These are phyloP conservation scores for Bufo bufo DNA, from an alignment of 2,113 vertebrate genomes.

Conservation along the genomic window DNA sequence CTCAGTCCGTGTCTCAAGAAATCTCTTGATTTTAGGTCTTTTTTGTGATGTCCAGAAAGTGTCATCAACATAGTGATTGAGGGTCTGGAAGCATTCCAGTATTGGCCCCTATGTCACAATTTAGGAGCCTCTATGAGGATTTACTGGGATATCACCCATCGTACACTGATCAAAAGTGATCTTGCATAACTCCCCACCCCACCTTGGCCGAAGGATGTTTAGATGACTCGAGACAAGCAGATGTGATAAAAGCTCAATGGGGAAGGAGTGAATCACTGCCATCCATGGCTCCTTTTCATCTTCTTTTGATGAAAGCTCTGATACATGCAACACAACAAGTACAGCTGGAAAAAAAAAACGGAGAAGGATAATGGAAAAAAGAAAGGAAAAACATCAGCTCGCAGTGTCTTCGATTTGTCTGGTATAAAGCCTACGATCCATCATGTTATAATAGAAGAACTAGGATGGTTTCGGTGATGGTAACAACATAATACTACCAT, in stretches of 20 bases:
- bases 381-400: neutral
- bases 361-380: neutral
- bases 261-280: conserved; percentile 33
- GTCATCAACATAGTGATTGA: neutral
- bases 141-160: conserved; percentile 22
- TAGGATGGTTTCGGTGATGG: neutral
- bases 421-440: neutral
- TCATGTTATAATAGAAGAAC: neutral
- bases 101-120: neutral
- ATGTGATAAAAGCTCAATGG: conserved; percentile 51
- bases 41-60: neutral
- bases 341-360: conserved; percentile 31
- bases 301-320: conserved; percentile 46
- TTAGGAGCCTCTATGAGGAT: too few relatives aligned
- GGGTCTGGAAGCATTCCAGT: neutral
- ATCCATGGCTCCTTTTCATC: conserved; percentile 37
- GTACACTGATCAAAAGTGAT: conserved; percentile 27
- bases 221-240: conserved; percentile 37
- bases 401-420: neutral
- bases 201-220: conserved; percentile 45
- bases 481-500: neutral
- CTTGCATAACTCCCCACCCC: conserved; percentile 10
- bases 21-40: neutral
- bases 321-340: conserved; percentile 41
- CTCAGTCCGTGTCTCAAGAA: neutral